Evolutionary conservation across 1,140 invertebrate genomes (phyloP).

Genomic region (Pinna nobilis): DNA sequence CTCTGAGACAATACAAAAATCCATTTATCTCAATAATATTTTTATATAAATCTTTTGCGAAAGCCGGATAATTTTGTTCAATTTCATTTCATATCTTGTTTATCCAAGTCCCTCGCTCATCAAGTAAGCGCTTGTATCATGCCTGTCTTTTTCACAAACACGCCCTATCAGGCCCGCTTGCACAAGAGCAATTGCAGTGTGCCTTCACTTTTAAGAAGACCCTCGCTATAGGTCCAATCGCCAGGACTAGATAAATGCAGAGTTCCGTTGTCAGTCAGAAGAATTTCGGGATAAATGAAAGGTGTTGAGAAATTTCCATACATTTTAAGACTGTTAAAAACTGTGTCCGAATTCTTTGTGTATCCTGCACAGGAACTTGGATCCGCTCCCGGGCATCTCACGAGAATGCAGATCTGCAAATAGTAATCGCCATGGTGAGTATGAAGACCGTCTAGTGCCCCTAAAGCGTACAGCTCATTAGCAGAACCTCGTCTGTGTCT

Average conservation of each 20-base stretch:
- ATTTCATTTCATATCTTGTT: too few species aligned
- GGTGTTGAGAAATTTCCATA: slow-evolving; percentile 51
- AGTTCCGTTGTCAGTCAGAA: slow-evolving; percentile 32
- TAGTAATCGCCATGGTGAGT: slow-evolving; percentile 58
- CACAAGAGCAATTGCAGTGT: too few species aligned
- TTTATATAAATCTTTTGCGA: too few species aligned
- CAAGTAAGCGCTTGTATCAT: too few species aligned
- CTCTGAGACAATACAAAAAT: too few species aligned
- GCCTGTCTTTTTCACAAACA: too few species aligned
- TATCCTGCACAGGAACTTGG: slow-evolving; percentile 46
- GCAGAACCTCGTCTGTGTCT: background rate
- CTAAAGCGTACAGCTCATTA: slow-evolving; percentile 59
- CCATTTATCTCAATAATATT: too few species aligned
- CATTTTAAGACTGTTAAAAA: slow-evolving; percentile 49
- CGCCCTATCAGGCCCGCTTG: too few species aligned
- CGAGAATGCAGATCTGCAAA: slow-evolving; percentile 62
- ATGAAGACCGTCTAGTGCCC: slow-evolving; percentile 66
- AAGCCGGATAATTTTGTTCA: too few species aligned
- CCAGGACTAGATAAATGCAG: slow-evolving; percentile 9
- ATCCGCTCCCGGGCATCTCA: slow-evolving; percentile 50
- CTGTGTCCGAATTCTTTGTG: slow-evolving; percentile 34
- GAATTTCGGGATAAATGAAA: slow-evolving; percentile 62
- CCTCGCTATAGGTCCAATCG: slow-evolving; percentile 29
- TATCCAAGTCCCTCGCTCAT: too few species aligned
- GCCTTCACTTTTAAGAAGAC: too few species aligned